Evolutionary conservation across 64 coral and sea anemone species (phyloP).

Genomic region (Montipora efflorescens): DNA sequence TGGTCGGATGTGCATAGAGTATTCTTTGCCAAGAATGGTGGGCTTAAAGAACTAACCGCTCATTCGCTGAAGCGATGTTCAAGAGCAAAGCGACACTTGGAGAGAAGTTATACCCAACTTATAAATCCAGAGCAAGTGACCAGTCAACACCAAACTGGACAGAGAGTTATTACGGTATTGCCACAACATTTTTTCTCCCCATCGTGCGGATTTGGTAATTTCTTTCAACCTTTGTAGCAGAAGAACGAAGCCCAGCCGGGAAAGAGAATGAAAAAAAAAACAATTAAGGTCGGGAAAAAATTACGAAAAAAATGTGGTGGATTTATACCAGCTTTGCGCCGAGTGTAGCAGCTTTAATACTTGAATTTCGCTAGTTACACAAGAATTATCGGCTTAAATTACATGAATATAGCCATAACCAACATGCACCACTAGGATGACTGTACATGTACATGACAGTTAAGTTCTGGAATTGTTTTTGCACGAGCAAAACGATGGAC

Average conservation of each 20-base stretch:
- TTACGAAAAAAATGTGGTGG: not conserved
- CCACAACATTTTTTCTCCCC: slow-evolving; percentile 17
- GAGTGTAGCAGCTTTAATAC: too few relatives aligned
- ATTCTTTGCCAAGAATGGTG: slow-evolving; percentile 73
- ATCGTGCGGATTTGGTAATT: not conserved
- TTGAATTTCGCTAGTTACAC: not conserved
- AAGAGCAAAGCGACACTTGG: slow-evolving; percentile 81
- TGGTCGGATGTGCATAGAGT: slow-evolving; percentile 84
- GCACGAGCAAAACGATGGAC: too few relatives aligned
- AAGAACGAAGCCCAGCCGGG: not conserved
- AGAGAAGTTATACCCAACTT: slow-evolving; percentile 71
- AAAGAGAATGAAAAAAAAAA: not conserved
- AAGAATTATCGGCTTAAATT: too few relatives aligned
- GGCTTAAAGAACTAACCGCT: slow-evolving; percentile 50
- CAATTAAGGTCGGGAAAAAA: not conserved
- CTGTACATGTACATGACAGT: too few relatives aligned
- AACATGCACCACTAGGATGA: too few relatives aligned
- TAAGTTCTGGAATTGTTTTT: too few relatives aligned
- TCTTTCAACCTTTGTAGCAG: slow-evolving; percentile 2
- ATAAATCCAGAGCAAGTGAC: not conserved
- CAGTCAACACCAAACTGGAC: not conserved
- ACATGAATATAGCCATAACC: too few relatives aligned
- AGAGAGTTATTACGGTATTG: not conserved
- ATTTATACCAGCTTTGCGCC: too few relatives aligned
- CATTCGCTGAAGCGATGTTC: slow-evolving; percentile 83